These are phyloP conservation scores for Corbicula japonica DNA, from an alignment of 2,888 invertebrate genomes.

Conservation along the genomic window DNA sequence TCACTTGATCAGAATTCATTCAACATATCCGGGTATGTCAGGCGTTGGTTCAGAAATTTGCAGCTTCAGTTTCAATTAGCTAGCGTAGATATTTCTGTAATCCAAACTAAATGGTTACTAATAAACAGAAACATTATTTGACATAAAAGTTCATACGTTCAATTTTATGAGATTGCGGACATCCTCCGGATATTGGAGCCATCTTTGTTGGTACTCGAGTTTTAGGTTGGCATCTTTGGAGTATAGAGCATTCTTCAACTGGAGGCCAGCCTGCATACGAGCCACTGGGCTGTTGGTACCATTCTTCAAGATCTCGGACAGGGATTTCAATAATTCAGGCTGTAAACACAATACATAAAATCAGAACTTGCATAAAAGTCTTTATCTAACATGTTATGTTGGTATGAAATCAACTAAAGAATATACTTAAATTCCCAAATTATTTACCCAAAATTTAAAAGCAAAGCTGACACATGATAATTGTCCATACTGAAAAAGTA, in stretches of 20 bases:
- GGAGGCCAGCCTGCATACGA: slow-evolving; percentile 99
- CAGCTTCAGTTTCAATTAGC: too few relatives aligned
- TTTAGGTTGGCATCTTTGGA: slow-evolving; percentile 96
- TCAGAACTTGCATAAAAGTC: not conserved
- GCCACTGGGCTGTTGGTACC: slow-evolving; percentile 96
- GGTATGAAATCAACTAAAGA: too few relatives aligned
- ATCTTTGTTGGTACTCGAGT: slow-evolving; percentile 95
- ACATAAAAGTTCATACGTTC: slow-evolving; percentile 92
- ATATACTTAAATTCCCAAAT: too few relatives aligned
- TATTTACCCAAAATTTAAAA: too few relatives aligned
- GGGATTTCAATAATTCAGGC: slow-evolving; percentile 96
- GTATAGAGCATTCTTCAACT: slow-evolving; percentile 98
- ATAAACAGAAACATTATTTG: too few relatives aligned
- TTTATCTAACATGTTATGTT: not conserved
- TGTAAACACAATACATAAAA: slow-evolving; percentile 82
- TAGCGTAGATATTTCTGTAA: too few relatives aligned
- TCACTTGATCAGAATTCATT: too few relatives aligned
- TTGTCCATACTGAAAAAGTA: too few relatives aligned
- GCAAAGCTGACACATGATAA: too few relatives aligned
- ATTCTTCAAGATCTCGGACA: slow-evolving; percentile 96
- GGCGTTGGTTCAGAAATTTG: too few relatives aligned
- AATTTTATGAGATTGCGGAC: slow-evolving; percentile 96
- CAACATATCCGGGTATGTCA: too few relatives aligned
- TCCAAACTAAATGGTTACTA: too few relatives aligned
- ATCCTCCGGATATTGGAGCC: slow-evolving; percentile 96